phyloP scores from a whole-genome alignment of 2,888 invertebrate species.

The Agrypnus murinus region DNA sequence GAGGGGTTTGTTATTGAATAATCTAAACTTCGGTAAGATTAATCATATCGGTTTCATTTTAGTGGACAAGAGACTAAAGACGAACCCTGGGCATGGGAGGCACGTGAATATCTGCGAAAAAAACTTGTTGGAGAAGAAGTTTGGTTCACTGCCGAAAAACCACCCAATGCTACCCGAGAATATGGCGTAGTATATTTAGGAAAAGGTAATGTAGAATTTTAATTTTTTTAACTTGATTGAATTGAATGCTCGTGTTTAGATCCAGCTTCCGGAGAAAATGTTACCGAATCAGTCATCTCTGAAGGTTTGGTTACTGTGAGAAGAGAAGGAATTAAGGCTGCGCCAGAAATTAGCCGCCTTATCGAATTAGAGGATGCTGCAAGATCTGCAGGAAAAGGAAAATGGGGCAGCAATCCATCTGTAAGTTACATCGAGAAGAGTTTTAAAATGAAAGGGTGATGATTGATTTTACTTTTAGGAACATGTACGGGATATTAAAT shows the following conservation, averaged over 20 bases:
- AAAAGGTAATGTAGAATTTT: conserved; percentile 76
- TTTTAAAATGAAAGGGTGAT: no score
- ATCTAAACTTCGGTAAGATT: not conserved
- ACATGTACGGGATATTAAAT: conserved; percentile 90
- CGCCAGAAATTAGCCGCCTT: conserved; percentile 80
- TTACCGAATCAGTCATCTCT: conserved; percentile 89
- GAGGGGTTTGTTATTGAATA: conserved; percentile 70
- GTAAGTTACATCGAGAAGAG: conserved; percentile 55
- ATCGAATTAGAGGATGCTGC: conserved; percentile 93
- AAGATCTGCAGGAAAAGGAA: conserved; percentile 90
- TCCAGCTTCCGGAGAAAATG: conserved; percentile 84
- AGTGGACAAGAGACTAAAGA: conserved; percentile 84
- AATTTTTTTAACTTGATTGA: not conserved
- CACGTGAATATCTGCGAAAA: conserved; percentile 94
- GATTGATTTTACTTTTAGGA: conserved; percentile 70
- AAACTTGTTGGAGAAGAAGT: conserved; percentile 95
- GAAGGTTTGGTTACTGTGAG: conserved; percentile 93
- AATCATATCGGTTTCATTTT: not conserved
- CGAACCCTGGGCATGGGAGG: conserved; percentile 98
- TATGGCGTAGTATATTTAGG: conserved; percentile 92
- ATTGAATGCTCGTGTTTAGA: no score
- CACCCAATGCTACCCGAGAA: conserved; percentile 87
- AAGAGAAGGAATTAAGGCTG: conserved; percentile 77
- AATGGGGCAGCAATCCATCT: conserved; percentile 74
- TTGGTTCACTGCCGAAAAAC: conserved; percentile 88